Conservation (phyloP, 1,140 invertebrate genomes). For the Pseudomyrmex concolor region DNA sequence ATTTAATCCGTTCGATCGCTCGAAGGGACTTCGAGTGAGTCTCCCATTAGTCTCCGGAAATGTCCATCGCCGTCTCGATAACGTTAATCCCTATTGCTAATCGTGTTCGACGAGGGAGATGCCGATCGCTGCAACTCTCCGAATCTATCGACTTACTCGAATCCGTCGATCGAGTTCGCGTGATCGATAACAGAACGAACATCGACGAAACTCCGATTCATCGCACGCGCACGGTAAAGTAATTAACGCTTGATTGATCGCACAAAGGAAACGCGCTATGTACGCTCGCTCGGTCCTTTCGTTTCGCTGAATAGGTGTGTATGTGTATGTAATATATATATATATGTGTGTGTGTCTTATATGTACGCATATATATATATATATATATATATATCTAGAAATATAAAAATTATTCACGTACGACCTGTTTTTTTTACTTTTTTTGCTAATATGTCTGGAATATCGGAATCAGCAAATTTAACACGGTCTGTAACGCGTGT, state of each 20-base stretch:
- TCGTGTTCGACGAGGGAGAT: neutral
- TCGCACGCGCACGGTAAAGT: neutral
- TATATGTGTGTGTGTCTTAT: too few species aligned
- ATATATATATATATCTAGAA: neutral
- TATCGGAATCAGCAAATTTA: neutral
- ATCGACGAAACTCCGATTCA: slow-evolving; percentile 19
- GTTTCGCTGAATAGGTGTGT: neutral
- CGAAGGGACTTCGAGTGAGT: slow-evolving; percentile 59
- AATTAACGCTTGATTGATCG: neutral
- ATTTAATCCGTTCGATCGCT: slow-evolving; percentile 70
- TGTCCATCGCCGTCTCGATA: slow-evolving; percentile 18
- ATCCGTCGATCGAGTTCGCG: neutral
- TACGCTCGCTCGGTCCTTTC: neutral
- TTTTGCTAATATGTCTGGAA: neutral
- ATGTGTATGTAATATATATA: too few species aligned
- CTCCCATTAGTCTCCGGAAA: slow-evolving; percentile 8
- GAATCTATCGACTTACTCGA: neutral
- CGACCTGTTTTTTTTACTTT: neutral
- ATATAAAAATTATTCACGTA: neutral
- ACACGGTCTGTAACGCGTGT: neutral
- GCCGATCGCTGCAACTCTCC: neutral
- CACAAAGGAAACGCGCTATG: neutral
- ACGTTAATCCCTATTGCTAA: slow-evolving; percentile 20
- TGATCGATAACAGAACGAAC: neutral
- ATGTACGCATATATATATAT: too few species aligned